Evolutionary conservation across 2,113 vertebrate genomes (phyloP).

Genomic region (Oryzias curvinotus): DNA sequence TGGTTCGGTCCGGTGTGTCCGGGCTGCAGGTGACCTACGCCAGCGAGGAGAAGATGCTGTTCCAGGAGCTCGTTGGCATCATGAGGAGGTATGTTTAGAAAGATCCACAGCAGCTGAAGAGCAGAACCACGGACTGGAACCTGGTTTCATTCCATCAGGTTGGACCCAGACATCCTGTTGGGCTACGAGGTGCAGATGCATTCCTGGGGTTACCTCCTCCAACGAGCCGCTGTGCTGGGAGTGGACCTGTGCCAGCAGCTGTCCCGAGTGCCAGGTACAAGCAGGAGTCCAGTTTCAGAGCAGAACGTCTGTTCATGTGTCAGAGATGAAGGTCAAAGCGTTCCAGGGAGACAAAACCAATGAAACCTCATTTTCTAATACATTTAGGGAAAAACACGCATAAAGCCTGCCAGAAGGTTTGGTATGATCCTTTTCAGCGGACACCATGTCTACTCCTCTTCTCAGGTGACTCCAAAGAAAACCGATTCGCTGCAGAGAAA

Average conservation of each 20-base stretch:
- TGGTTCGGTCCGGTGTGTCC: slow-evolving; percentile 91
- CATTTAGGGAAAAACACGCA: too few relatives aligned
- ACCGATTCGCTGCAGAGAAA: slow-evolving; percentile 86
- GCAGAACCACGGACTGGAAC: background rate
- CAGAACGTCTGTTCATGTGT: background rate
- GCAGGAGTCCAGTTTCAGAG: background rate
- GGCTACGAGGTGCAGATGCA: slow-evolving; percentile 98
- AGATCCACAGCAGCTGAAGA: background rate
- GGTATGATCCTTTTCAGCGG: background rate
- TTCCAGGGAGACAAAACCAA: too few relatives aligned
- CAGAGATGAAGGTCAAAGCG: background rate
- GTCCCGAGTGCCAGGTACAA: slow-evolving; percentile 91
- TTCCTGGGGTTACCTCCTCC: slow-evolving; percentile 97
- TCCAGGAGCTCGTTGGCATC: slow-evolving; percentile 86
- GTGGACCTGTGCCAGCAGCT: slow-evolving; percentile 91
- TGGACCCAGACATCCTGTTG: slow-evolving; percentile 94
- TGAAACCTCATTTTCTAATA: too few relatives aligned
- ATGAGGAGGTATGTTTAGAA: slow-evolving; percentile 83
- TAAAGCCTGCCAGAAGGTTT: background rate
- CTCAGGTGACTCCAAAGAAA: slow-evolving; percentile 89
- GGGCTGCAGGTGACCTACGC: slow-evolving; percentile 90
- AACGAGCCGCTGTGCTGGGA: slow-evolving; percentile 86
- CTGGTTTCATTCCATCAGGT: slow-evolving; percentile 74
- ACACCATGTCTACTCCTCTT: slow-evolving; percentile 18
- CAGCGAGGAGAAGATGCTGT: slow-evolving; percentile 90